phyloP scores from a whole-genome alignment of 2,888 invertebrate species.

The Zootermopsis nevadensis region DNA sequence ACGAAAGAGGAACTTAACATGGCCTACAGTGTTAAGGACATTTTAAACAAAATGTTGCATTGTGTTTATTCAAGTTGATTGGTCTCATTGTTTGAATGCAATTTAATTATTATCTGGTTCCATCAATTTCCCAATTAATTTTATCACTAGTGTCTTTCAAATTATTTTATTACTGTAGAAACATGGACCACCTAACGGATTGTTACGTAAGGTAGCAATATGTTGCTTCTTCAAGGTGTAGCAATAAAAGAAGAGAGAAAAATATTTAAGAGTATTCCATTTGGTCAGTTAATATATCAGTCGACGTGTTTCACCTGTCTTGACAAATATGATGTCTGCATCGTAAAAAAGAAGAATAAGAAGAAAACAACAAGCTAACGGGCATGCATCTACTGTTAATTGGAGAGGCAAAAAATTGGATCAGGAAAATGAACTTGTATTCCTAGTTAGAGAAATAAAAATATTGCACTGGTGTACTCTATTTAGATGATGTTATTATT shows the following conservation, averaged over 20 bases:
- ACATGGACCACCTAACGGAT: not conserved
- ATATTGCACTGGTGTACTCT: not conserved
- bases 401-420: not conserved
- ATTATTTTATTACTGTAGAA: not conserved
- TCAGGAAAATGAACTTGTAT: not conserved
- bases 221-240: not conserved
- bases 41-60: not conserved
- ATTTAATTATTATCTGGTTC: slow-evolving; percentile 1
- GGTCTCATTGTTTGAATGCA: not conserved
- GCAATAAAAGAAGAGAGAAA: not conserved
- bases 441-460: not conserved
- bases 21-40: too few species aligned
- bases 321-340: not conserved
- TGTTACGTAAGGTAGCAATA: not conserved
- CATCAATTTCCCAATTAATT: not conserved
- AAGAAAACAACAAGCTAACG: not conserved
- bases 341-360: not conserved
- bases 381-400: not conserved
- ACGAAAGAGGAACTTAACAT: too few species aligned
- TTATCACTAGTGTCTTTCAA: not conserved
- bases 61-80: not conserved
- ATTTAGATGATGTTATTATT: not conserved
- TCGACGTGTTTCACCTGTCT: not conserved
- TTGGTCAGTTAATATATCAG: not conserved
- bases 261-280: not conserved